Evolutionary conservation across 1,140 invertebrate genomes (phyloP).

Genomic region (Centruroides vittatus): DNA sequence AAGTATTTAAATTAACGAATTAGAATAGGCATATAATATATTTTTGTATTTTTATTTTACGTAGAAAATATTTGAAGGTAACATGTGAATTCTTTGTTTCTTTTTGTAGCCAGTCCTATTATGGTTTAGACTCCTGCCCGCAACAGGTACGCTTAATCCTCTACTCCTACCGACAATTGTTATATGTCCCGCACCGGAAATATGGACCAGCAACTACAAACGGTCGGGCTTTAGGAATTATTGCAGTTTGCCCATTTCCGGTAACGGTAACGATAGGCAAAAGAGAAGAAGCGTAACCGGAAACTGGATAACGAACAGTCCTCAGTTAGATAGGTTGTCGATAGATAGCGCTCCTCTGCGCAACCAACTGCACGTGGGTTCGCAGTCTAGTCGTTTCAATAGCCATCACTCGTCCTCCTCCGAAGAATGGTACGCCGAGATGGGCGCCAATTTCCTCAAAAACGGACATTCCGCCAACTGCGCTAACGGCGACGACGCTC

Average conservation of each 20-base stretch:
- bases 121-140: conserved; percentile 4
- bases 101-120: conserved; percentile 49
- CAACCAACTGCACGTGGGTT: background rate
- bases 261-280: too few species aligned
- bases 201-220: background rate
- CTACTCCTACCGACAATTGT: background rate
- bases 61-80: too few species aligned
- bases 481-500: too few species aligned
- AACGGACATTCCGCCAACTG: too few species aligned
- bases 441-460: background rate
- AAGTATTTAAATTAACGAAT: too few species aligned
- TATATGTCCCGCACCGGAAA: background rate
- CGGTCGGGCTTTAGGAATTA: background rate
- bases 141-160: conserved; percentile 7
- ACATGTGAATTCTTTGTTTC: conserved; percentile 21
- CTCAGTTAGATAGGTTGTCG: too few species aligned
- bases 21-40: too few species aligned
- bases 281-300: too few species aligned
- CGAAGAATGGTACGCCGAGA: conserved; percentile 7
- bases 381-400: conserved; percentile 1
- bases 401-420: conserved; percentile 9
- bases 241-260: too few species aligned
- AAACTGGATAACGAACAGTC: too few species aligned
- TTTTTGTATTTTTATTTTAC: too few species aligned
- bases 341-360: too few species aligned